phyloP scores from a whole-genome alignment of 2,888 invertebrate species.

The Criorhina ranunculi region DNA sequence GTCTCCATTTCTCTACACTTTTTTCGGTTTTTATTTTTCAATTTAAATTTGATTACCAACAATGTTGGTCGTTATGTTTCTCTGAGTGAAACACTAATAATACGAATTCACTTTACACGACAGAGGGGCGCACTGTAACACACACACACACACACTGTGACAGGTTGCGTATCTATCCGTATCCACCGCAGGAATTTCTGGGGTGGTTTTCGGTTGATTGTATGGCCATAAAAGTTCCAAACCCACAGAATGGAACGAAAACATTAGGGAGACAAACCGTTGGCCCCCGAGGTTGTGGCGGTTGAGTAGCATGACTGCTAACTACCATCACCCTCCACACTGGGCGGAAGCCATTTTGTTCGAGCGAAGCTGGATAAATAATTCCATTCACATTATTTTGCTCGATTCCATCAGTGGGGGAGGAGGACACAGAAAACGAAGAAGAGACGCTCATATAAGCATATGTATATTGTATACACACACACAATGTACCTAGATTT shows the following conservation, averaged over 20 bases:
- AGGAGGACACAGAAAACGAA: conserved; percentile 7
- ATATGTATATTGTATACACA: neutral
- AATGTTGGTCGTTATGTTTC: conserved; percentile 65
- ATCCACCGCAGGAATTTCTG: conserved; percentile 35
- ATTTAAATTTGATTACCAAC: conserved; percentile 69
- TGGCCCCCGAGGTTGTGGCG: conserved; percentile 7
- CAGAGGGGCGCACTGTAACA: conserved; percentile 16
- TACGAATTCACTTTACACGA: conserved; percentile 60
- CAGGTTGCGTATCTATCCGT: conserved; percentile 10
- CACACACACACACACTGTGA: conserved; percentile 19
- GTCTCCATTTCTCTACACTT: conserved; percentile 34
- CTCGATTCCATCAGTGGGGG: conserved; percentile 32
- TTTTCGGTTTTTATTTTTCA: conserved; percentile 61
- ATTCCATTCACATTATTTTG: conserved; percentile 61
- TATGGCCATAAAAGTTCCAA: conserved; percentile 63
- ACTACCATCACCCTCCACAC: conserved; percentile 42
- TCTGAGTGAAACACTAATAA: conserved; percentile 70
- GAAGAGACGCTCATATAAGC: conserved; percentile 7
- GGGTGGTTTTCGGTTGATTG: conserved; percentile 57
- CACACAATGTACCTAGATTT: conserved; percentile 33
- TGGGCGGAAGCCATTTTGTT: conserved; percentile 65
- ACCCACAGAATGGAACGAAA: conserved; percentile 40
- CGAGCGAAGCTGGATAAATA: conserved; percentile 58
- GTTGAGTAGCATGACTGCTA: conserved; percentile 51
- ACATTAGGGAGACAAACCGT: conserved; percentile 47